A percentile compares a stretch with the other conserved stretches of the same genome.
These are phyloP conservation scores for Macquaria ambigua DNA, from an alignment of 2,113 vertebrate genomes.

Conservation along the genomic window DNA sequence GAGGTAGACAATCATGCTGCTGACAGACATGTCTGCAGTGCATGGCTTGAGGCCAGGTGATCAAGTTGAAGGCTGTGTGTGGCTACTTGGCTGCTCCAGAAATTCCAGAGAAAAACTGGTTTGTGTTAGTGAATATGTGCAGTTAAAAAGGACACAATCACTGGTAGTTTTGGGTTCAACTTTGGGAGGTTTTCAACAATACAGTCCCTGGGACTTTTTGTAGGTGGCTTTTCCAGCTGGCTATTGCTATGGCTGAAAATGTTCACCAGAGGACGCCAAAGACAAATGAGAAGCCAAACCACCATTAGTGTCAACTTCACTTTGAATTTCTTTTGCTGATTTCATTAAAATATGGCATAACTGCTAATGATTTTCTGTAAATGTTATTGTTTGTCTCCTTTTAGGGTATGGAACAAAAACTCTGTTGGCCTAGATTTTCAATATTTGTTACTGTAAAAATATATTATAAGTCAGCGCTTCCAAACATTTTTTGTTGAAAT, in stretches of 20 bases:
- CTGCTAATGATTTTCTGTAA: background rate
- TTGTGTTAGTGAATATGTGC: background rate
- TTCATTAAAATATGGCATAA: too few species aligned
- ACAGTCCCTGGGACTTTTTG: background rate
- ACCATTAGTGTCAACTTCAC: background rate
- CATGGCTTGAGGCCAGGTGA: background rate
- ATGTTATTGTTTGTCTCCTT: background rate
- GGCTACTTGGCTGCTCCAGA: background rate
- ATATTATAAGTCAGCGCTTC: background rate
- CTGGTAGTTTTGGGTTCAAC: background rate
- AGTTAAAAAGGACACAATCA: background rate
- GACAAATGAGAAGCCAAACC: background rate
- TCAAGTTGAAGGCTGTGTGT: background rate
- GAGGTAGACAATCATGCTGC: background rate
- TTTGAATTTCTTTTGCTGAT: too few species aligned
- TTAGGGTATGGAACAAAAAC: background rate
- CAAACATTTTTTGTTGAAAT: background rate
- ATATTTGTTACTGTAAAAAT: background rate
- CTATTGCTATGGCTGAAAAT: background rate
- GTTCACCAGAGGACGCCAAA: constrained; percentile 53
- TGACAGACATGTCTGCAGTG: background rate
- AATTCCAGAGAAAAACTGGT: background rate
- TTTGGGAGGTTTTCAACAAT: background rate
- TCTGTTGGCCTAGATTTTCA: background rate
- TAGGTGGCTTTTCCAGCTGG: background rate